These are phyloP conservation scores for Trissoscelio sp. DNA, from an alignment of 2,888 invertebrate species.

Conservation along the genomic window DNA sequence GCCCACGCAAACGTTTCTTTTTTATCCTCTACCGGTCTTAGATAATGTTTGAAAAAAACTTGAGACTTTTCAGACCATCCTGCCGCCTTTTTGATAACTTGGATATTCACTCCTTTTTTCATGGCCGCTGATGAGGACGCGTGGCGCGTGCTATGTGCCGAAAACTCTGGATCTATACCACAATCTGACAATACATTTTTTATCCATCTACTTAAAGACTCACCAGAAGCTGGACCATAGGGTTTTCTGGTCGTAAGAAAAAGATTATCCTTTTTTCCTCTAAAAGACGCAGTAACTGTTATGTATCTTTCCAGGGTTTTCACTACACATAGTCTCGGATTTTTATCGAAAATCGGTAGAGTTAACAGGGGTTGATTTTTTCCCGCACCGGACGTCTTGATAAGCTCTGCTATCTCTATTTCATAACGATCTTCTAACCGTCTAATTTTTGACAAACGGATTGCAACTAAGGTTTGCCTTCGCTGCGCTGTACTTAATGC, in stretches of 20 bases:
- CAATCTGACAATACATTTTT: not conserved
- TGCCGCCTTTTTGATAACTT: slow-evolving; percentile 62
- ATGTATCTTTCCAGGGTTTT: slow-evolving; percentile 14
- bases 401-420: slow-evolving; percentile 21
- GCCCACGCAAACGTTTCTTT: not conserved
- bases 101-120: slow-evolving; percentile 66
- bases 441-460: slow-evolving; percentile 13
- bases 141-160: slow-evolving; percentile 57
- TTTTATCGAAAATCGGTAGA: not conserved
- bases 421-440: not conserved
- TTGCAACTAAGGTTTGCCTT: slow-evolving; percentile 20
- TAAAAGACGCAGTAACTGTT: not conserved
- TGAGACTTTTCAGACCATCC: slow-evolving; percentile 10
- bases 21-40: not conserved
- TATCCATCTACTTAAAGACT: slow-evolving; percentile 8
- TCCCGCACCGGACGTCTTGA: slow-evolving; percentile 29
- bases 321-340: slow-evolving; percentile 44
- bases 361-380: slow-evolving; percentile 4
- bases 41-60: slow-evolving; percentile 12
- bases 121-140: slow-evolving; percentile 72
- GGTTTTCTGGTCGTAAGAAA: slow-evolving; percentile 5
- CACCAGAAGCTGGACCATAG: not conserved
- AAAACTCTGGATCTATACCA: not conserved
- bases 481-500: slow-evolving; percentile 32
- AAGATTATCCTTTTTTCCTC: not conserved